Base-by-base conservation (phyloP, 2,797 vertebrate species). In the Paedocypris micromegethes region DNA sequence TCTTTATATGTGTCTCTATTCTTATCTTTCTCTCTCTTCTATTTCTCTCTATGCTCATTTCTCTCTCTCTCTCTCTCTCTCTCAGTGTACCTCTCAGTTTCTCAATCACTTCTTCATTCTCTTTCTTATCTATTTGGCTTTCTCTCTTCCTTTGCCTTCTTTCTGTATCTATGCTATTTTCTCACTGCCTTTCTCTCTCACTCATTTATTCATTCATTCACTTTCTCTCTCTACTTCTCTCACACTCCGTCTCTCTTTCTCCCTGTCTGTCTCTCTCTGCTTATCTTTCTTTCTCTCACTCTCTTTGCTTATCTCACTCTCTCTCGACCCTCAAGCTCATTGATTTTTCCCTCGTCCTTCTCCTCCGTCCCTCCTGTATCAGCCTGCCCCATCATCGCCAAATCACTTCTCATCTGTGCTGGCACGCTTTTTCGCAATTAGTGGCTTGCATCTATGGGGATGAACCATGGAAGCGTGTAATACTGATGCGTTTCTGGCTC, bases 321-420 rank as follows among this genome's bases (percentile, higher is more conserved):
- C 59, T 58, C 65, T 56, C 49, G 4, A 42, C 43, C 55, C 39
- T 60, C 51, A 73, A 58, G 53, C 66, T 64, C 58, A 64, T 58
- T 51, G 61, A 73, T 64, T 68, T 57, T 58, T 66, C 23, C 23
- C 23, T 23, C 23, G 23, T 50, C 55, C 50, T 60, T 64, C 41
- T 66, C 67, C 59, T 67, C 64, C 59, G 73, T 50, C 43, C 65
- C 51, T 68, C 64, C 78, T 82, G 83, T 82, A 83, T 88, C 80
- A 84, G 76, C 77, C 73, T 74, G 49, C 76, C 80, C 82, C 83
- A 83, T 85, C 83, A 65, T 60, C 43, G 53, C 70, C 72, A 75
- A 77, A 85, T 86, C 83, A 87, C 87, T 84, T 81, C 80, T 89
- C 89, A 89, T 88, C 85, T 83, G 85, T 77, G 83, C 84, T 83